Evolutionary conservation across 2,888 invertebrate species (phyloP).

Genomic region (Sericinus montela): DNA sequence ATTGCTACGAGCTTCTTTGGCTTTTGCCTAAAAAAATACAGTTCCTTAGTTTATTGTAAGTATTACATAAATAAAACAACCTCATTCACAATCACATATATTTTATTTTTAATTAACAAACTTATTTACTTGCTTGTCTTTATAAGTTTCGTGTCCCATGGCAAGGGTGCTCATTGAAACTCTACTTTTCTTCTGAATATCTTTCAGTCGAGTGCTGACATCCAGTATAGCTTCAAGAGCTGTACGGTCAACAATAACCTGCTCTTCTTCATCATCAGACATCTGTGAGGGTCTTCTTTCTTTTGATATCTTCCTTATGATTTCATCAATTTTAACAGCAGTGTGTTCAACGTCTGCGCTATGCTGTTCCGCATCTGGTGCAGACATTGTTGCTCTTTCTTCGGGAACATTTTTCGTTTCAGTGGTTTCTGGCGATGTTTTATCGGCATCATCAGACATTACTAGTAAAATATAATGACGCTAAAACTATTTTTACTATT

Average conservation of each 20-base stretch:
- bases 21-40: constrained; percentile 69
- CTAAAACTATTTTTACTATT: constrained; percentile 14
- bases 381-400: constrained; percentile 18
- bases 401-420: constrained; percentile 20
- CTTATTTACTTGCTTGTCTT: constrained; percentile 74
- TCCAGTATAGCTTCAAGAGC: constrained; percentile 65
- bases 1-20: constrained; percentile 79
- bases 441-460: constrained; percentile 42
- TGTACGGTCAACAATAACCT: constrained; percentile 52
- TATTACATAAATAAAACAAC: constrained; percentile 44
- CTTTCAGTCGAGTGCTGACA: constrained; percentile 54
- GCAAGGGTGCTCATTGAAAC: constrained; percentile 63
- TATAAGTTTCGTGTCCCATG: constrained; percentile 65
- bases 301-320: constrained; percentile 30
- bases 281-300: constrained; percentile 31
- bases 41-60: constrained; percentile 2
- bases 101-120: constrained; percentile 30
- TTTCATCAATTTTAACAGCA: constrained; percentile 37
- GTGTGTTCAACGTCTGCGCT: constrained; percentile 36
- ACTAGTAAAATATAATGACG: constrained; percentile 19
- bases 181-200: constrained; percentile 60
- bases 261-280: constrained; percentile 21
- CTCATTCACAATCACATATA: constrained; percentile 11
- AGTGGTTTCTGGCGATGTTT: constrained; percentile 26
- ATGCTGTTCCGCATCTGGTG: constrained; percentile 25